phyloP scores from a whole-genome alignment of 2,888 invertebrate genomes.

The Molanna angustata region DNA sequence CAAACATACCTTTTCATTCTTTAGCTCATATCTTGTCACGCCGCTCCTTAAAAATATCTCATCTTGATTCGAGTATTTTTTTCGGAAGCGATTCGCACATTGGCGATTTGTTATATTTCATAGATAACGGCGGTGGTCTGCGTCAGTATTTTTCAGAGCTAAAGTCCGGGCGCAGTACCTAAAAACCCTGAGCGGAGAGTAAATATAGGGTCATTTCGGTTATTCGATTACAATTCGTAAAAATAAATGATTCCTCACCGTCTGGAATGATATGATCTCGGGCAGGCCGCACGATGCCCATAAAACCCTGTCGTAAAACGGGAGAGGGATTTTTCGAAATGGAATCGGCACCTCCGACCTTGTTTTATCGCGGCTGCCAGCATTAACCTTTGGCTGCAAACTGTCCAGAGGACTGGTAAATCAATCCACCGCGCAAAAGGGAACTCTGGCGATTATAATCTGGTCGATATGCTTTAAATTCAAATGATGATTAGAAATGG shows the following conservation, averaged over 20 bases:
- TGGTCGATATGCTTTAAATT: too few relatives aligned
- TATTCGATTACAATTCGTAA: slow-evolving; percentile 21
- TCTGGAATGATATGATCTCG: slow-evolving; percentile 12
- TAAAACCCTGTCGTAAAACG: slow-evolving; percentile 24
- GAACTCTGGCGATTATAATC: too few relatives aligned
- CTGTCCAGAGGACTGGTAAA: background rate
- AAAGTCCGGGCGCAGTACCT: too few relatives aligned
- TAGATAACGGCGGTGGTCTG: too few relatives aligned
- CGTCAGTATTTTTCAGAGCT: too few relatives aligned
- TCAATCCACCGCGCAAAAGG: background rate
- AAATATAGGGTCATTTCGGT: background rate
- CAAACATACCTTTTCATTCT: too few relatives aligned
- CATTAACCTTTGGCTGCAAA: slow-evolving; percentile 4
- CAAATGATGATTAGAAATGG: too few relatives aligned
- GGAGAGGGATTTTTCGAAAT: slow-evolving; percentile 10
- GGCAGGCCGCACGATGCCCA: slow-evolving; percentile 13
- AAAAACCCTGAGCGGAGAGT: background rate
- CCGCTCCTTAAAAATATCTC: too few relatives aligned
- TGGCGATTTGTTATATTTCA: too few relatives aligned
- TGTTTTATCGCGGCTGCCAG: slow-evolving; percentile 4
- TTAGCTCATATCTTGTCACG: too few relatives aligned
- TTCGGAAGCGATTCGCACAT: too few relatives aligned
- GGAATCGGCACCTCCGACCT: slow-evolving; percentile 8
- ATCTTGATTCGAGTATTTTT: too few relatives aligned
- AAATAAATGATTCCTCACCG: slow-evolving; percentile 19